Evolutionary conservation across 2,888 invertebrate species (phyloP).

Genomic region (Heteromurus nitidus): DNA sequence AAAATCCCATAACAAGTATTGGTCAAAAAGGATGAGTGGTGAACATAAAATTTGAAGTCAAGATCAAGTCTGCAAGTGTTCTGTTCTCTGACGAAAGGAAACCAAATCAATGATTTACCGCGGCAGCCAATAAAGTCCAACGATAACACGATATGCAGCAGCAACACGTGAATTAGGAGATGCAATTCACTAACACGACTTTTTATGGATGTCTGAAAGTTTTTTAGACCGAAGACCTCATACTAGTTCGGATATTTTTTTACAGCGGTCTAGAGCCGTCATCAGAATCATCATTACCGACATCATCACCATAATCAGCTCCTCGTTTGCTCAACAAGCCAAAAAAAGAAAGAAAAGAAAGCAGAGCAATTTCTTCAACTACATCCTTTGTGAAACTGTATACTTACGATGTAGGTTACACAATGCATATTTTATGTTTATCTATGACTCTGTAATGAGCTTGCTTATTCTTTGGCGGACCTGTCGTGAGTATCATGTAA

Average conservation of each 20-base stretch:
- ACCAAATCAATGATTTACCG: not conserved
- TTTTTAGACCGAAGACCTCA: not conserved
- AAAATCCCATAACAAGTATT: too few relatives aligned
- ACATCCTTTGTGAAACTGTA: too few relatives aligned
- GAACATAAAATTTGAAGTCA: too few relatives aligned
- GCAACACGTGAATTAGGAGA: too few relatives aligned
- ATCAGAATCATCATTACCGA: constrained; percentile 27
- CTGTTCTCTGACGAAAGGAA: too few relatives aligned
- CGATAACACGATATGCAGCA: not conserved
- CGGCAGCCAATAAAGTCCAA: constrained; percentile 8
- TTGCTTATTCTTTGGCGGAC: too few relatives aligned
- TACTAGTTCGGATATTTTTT: too few relatives aligned
- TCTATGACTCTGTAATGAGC: constrained; percentile 26
- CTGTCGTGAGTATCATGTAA: not conserved
- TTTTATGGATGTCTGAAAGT: too few relatives aligned
- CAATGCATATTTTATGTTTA: constrained; percentile 24
- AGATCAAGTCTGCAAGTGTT: too few relatives aligned
- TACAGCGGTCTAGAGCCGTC: not conserved
- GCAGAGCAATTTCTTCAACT: not conserved
- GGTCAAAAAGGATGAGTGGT: too few relatives aligned
- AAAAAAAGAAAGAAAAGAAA: constrained; percentile 12
- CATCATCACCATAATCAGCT: constrained; percentile 34
- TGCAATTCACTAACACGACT: too few relatives aligned
- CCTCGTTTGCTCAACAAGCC: constrained; percentile 37
- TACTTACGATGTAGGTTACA: not conserved